Evolutionary conservation across 30 jellyfish, hydroid and myxozoan genomes (phyloP), one percentile per base, ranked within the genome.

Genomic region (Chrysaora quinquecirrha): DNA sequence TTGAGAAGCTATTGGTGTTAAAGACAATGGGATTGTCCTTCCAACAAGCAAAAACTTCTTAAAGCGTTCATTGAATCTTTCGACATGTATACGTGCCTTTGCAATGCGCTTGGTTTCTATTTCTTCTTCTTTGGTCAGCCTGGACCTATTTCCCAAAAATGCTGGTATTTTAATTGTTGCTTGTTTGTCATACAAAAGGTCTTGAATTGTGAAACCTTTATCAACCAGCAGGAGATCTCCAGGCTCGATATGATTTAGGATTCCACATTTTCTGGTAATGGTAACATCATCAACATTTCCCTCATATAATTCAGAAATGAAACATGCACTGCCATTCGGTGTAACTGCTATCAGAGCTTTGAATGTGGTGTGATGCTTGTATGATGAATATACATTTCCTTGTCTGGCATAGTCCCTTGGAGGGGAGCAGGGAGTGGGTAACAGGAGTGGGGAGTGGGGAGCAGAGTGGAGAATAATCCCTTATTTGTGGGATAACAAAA

Each of bases 21-120:
- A 76, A 22, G 77, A n/a, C 35, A 85, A 47, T 14, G 98, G 98
- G 27, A 91, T 91, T 54, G 64, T 63, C 52, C 90, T 67, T 47
- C 79, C 90, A 22, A 90, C 43, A 0, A 90, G 78, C 27, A 73
- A 1, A 47, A 85, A 91, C 58, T 70, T 91, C 75, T 91, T 86
- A 23, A 91, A 70, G 0, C 98, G 83, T 86, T 85, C 98, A 80
- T 86, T 86, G 67, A 91, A 85, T 18, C 98, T 25, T 48, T 86
- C 96, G 24, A 85, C 85, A 58, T 91, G 98, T 1, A 91, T 86
- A 2, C 97, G 80, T 34, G 97, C 97, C 79, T 77, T 90, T 3
- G 97, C 97, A 50, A 90, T 90, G 38, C 94, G 30, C 29, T 61
- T 90, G 6, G 91, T 76, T 6, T 16, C 80, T 35, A 86, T 19